Base-by-base conservation (phyloP, 2,888 invertebrate genomes). In the Stictocephala bisonia region DNA sequence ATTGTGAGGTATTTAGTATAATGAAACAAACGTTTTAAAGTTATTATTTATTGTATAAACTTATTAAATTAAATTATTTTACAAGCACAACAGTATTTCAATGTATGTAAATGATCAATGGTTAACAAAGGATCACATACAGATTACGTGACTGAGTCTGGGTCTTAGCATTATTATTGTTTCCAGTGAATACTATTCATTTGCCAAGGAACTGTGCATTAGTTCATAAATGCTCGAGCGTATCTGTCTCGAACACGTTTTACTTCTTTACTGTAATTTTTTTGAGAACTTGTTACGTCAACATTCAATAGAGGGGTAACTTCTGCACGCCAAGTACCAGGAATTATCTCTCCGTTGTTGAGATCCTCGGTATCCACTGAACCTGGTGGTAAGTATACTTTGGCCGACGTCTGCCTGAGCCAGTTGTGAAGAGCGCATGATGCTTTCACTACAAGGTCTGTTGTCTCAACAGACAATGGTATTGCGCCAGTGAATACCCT, bases 401-500 rank as follows among this genome's bases (percentile, higher is more conserved):
- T 24, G 6, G 51, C 0, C 6, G 9, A 9, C 11, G 67, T 51
- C 0, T 9, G 50, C 7, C 53, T 29, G n/a, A n/a, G n/a, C 53
- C 53, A 73, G 22, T 68, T 50, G 51, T 68, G 68, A 6, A 68
- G 26, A 3, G 73, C 1, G 31, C 73, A 73, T 20, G 41, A 51
- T 24, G 53, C 26, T 18, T n/a, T 24, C 13, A 73, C 68, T 2
- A 73, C 1, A 24, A 18, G 29, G 22, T 67, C 40, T 26, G 24
- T 48, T 3, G 51, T 68, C 1, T 20, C 27, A 0, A 73, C 56
- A 18, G 1, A 20, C 0, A 35, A 0, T 31, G n/a, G 9, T 40
- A 69, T 56, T 0, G 41, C 1, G 35, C 66, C 76, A 18, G 71
- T 40, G 72, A 78, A 79, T 13, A 77, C 68, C 27, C 74, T 35